Conservation (phyloP, 2,888 invertebrate genomes). For the Agrotis ipsilon region DNA sequence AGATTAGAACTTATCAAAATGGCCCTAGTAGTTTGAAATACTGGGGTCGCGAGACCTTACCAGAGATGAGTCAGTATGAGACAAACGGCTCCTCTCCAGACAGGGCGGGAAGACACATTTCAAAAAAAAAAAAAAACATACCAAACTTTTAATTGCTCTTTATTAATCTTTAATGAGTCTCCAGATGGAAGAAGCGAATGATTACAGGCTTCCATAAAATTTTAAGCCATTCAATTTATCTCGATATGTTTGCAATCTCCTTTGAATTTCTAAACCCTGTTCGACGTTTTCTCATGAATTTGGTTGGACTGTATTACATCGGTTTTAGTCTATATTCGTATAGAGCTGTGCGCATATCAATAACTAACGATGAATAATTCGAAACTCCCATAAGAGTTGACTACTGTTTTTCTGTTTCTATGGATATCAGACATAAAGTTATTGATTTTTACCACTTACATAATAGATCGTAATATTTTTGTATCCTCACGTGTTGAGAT, state of each 20-base stretch:
- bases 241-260: not conserved
- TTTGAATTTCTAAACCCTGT: conserved; percentile 2
- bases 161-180: not conserved
- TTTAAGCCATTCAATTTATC: not conserved
- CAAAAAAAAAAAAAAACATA: too few relatives aligned
- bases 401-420: conserved; percentile 7
- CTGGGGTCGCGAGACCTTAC: too few relatives aligned
- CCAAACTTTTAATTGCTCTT: not conserved
- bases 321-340: not conserved
- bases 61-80: too few relatives aligned
- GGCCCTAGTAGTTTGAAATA: not conserved
- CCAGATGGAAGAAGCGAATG: not conserved
- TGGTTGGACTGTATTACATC: too few relatives aligned
- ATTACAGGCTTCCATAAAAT: not conserved
- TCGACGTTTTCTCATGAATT: not conserved
- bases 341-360: conserved; percentile 32
- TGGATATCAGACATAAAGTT: conserved; percentile 10
- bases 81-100: too few relatives aligned
- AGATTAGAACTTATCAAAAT: not conserved
- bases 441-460: conserved; percentile 9
- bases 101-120: too few relatives aligned
- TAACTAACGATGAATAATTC: not conserved
- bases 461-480: conserved; percentile 13
- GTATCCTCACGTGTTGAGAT: not conserved
- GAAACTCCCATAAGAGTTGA: conserved; percentile 2